Base-by-base conservation (phyloP, 2,888 invertebrate species). In the Ectemnius cavifrons region DNA sequence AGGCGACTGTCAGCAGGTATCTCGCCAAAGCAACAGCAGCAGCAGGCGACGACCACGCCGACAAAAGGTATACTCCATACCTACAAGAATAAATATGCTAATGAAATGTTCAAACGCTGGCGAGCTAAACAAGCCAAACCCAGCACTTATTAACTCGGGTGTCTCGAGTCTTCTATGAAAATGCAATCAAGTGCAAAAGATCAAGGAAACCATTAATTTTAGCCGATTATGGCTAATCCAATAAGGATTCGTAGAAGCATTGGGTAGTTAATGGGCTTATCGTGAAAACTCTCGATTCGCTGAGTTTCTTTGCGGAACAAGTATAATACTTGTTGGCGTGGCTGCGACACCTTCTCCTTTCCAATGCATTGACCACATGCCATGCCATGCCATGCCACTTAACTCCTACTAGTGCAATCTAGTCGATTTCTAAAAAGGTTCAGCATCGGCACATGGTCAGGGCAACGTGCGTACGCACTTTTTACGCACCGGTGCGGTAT, bases 11-110 rank as follows among this genome's bases (percentile, higher is more conserved):
- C 82, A 46, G 75, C 79, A 23, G 86, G 78, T 67, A 73, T 79
- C 13, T 73, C 73, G 18, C 58, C 75, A 14, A 86, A 87, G 67
- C 86, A 86, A 28, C 83, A 85, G 58, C 86, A 87, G 67, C 86
- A 86, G 27, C 83, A 85, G 59, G 73, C 79, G 63, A 69, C 84
- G 52, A 74, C 83, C 28, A 67, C 78, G 18, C 72, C 81, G 5
- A 79, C 81, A 20, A 86, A 86, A 81, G 86, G 84, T 81, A 81
- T 16, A 37, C 37, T 1, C 37, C 37, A 6, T 37, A 6, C 37
- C 23, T 2, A 23, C 23, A 0, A 47, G 47, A 23, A 23, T 23
- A 37, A 37, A 37, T 37, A 6, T 37, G 8, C 37, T 37, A 37
- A 37, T 37, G 8, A 8, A 23, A 23, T 23, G 3, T 23, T 23